These are phyloP conservation scores for Phalangium opilio DNA, from an alignment of 2,888 invertebrate species.

Conservation along the genomic window DNA sequence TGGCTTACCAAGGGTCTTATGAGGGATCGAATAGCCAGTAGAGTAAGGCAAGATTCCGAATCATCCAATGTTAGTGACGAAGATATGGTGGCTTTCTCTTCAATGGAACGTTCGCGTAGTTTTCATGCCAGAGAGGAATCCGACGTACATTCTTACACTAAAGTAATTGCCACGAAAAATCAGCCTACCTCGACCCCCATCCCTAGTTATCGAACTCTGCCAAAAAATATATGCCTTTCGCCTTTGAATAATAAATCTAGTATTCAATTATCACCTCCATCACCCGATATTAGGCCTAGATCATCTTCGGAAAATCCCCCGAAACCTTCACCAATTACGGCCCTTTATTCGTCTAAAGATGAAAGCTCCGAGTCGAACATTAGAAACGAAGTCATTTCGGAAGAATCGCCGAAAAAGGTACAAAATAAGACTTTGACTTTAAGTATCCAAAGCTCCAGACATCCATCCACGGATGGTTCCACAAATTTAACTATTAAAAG, in stretches of 20 bases:
- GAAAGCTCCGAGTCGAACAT: not conserved
- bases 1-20: slow-evolving; percentile 3
- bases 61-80: not conserved
- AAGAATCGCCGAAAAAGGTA: slow-evolving; percentile 6
- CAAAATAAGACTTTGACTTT: not conserved
- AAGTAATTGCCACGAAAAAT: too few relatives aligned
- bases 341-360: not conserved
- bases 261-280: not conserved
- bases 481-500: slow-evolving; percentile 29
- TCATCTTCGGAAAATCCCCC: not conserved
- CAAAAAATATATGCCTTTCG: not conserved
- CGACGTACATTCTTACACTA: too few relatives aligned
- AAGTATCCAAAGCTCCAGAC: slow-evolving; percentile 7
- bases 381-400: not conserved
- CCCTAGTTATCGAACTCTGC: not conserved
- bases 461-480: slow-evolving; percentile 23
- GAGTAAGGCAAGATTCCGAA: slow-evolving; percentile 1
- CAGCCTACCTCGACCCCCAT: not conserved
- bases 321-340: slow-evolving; percentile 3
- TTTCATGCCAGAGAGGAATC: not conserved
- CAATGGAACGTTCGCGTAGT: not conserved
- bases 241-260: not conserved
- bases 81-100: not conserved
- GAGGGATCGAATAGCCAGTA: too few relatives aligned
- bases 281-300: not conserved